phyloP scores from a whole-genome alignment of 2,113 vertebrate species.

The Labeo rohita region DNA sequence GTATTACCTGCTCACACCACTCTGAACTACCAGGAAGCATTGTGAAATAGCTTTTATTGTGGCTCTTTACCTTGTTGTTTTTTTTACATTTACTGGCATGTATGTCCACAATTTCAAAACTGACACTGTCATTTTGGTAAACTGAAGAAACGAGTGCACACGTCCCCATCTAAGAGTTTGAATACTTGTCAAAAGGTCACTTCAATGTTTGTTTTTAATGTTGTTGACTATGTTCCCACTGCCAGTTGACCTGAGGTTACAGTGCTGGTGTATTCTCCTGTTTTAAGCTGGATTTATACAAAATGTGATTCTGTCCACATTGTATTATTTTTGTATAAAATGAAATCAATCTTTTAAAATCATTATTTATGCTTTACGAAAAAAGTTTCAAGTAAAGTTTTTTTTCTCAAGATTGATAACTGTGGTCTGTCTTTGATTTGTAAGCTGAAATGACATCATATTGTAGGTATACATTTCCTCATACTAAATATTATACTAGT shows the following conservation, averaged over 20 bases:
- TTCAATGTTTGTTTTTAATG: constrained; percentile 3
- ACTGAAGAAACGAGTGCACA: not conserved
- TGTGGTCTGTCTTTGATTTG: constrained; percentile 51
- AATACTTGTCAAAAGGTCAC: constrained; percentile 53
- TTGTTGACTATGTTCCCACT: constrained; percentile 66
- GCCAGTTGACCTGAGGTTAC: constrained; percentile 71
- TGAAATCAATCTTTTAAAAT: constrained; percentile 84
- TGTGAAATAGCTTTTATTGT: constrained; percentile 3
- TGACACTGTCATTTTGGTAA: not conserved
- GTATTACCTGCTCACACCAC: constrained; percentile 59
- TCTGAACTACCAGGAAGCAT: constrained; percentile 33
- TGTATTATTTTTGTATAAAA: constrained; percentile 90
- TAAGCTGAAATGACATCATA: not conserved
- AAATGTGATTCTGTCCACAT: constrained; percentile 69
- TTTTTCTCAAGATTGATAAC: constrained; percentile 67
- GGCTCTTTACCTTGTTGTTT: not conserved
- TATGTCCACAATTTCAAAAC: not conserved
- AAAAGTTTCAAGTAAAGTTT: constrained; percentile 80
- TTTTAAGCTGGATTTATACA: constrained; percentile 57
- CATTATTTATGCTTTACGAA: constrained; percentile 86
- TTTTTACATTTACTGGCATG: not conserved
- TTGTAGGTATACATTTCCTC: not conserved
- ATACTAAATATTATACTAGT: not conserved
- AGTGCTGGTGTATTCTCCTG: constrained; percentile 47
- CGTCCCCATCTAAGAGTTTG: constrained; percentile 15